A percentile compares a stretch with the other conserved stretches of the same genome.
phyloP scores from a whole-genome alignment of 1,140 invertebrate species.

The Arion vulgaris region DNA sequence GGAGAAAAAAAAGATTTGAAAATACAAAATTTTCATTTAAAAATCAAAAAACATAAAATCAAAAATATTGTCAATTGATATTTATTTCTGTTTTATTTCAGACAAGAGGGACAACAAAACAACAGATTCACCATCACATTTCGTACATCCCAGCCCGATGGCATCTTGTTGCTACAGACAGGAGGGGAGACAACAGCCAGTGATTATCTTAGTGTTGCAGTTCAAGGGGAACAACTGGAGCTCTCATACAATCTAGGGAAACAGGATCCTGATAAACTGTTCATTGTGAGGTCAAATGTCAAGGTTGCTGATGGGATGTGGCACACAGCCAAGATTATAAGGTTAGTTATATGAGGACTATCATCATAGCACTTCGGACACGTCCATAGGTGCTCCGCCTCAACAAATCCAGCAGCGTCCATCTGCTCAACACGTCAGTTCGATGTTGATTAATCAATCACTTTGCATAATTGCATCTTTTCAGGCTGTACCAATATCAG shows the following conservation, averaged over 20 bases:
- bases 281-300: slow-evolving; percentile 77
- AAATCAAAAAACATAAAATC: background rate
- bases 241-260: slow-evolving; percentile 79
- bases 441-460: too few species aligned
- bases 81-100: slow-evolving; percentile 55
- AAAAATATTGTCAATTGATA: background rate
- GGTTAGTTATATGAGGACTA: slow-evolving; percentile 48
- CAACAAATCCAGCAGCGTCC: too few species aligned
- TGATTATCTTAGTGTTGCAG: slow-evolving; percentile 79
- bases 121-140: slow-evolving; percentile 83
- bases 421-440: too few species aligned
- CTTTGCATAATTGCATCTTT: too few species aligned
- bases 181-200: slow-evolving; percentile 74
- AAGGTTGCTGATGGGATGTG: slow-evolving; percentile 82
- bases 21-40: background rate
- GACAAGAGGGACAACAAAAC: slow-evolving; percentile 77
- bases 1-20: background rate
- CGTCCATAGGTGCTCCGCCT: too few species aligned
- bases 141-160: slow-evolving; percentile 79
- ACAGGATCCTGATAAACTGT: slow-evolving; percentile 72
- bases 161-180: slow-evolving; percentile 81
- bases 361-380: too few species aligned
- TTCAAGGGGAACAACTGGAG: slow-evolving; percentile 78
- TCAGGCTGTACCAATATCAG: too few species aligned
- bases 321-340: slow-evolving; percentile 79